A percentile compares a stretch with the other conserved stretches of the same genome.
Evolutionary conservation across 2,797 vertebrate genomes (phyloP).

Genomic region (Paedocypris micromegethes): DNA sequence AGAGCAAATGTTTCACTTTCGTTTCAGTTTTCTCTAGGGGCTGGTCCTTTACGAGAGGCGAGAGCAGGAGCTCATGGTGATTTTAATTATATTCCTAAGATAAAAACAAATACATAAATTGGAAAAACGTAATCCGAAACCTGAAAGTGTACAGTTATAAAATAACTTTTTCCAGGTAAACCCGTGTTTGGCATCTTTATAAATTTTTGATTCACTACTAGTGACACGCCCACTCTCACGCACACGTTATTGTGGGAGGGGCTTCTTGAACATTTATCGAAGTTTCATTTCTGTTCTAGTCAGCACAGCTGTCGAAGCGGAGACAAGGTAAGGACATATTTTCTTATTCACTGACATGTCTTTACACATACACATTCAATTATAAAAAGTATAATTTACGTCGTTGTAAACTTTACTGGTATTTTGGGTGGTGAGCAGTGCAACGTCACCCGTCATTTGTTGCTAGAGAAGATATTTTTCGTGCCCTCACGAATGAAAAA

Average conservation of each 20-base stretch:
- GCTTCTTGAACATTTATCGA: too few relatives aligned
- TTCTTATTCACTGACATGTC: background rate
- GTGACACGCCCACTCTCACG: too few relatives aligned
- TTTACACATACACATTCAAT: background rate
- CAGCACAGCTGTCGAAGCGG: background rate
- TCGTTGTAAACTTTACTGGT: background rate
- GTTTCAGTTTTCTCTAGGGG: slow-evolving; percentile 3
- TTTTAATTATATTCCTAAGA: too few relatives aligned
- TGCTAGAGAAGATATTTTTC: slow-evolving; percentile 14
- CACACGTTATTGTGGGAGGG: too few relatives aligned
- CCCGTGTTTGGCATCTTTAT: too few relatives aligned
- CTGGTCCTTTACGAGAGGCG: background rate
- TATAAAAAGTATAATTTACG: background rate
- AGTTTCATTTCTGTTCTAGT: too few relatives aligned
- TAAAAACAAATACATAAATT: too few relatives aligned
- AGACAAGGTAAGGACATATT: background rate
- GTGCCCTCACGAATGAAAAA: background rate
- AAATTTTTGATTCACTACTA: too few relatives aligned
- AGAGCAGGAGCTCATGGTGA: too few relatives aligned
- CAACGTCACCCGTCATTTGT: slow-evolving; percentile 22
- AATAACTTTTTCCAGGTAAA: too few relatives aligned
- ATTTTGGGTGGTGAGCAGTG: background rate
- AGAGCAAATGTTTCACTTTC: slow-evolving; percentile 25
- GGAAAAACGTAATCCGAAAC: too few relatives aligned
- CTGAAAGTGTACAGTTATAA: too few relatives aligned